Base-by-base conservation (phyloP, 1,140 invertebrate species). In the Sogatella furcifera region DNA sequence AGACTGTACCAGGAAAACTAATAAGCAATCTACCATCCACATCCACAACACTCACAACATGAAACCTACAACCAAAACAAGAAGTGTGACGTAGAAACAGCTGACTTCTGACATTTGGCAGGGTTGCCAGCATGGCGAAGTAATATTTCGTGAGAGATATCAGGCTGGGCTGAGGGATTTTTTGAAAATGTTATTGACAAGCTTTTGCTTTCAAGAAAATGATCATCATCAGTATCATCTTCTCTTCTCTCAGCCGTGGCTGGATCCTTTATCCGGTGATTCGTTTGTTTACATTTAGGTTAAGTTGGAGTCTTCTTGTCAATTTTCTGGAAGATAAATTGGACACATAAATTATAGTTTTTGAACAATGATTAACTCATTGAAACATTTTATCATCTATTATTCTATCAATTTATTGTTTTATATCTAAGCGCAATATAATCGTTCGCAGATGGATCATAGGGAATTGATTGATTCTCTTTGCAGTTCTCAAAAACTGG, bases 401-500 rank as follows among this genome's bases (percentile, higher is more conserved):
- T 24, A 5, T 38, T 38, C 5, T 10, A 11, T 10, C 9, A 10
- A 38, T 38, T 4, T 38, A 28, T 38, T 38, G 11, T 38, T 38
- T 2, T 10, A 8, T 38, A 8, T 38, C 9, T 13, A 38, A 38
- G 9, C 11, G 9, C 11, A 38, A 38, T 38, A 5, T 38, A 38
- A 38, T 38, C 11, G 11, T 38, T 38, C 34, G 11, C 34, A 11
- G 21, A 49, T 49, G 46, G 21, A 49, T 49, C 46, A 17, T 49
- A 49, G 10, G 46, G 43, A 62, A n/a, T 28, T 62, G 24, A 21
- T 60, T 11, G 22, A 2, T 11, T 1, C 28, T 46, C 64, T 77
- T 34, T 73, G 72, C 54, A 75, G 71, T 64, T 60, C 64, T 21
- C 69, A 65, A 38, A 76, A 77, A 69, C 64, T 77, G 52, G 74